Base-by-base conservation (phyloP, 2,888 invertebrate species). In the Helicoverpa assulta region DNA sequence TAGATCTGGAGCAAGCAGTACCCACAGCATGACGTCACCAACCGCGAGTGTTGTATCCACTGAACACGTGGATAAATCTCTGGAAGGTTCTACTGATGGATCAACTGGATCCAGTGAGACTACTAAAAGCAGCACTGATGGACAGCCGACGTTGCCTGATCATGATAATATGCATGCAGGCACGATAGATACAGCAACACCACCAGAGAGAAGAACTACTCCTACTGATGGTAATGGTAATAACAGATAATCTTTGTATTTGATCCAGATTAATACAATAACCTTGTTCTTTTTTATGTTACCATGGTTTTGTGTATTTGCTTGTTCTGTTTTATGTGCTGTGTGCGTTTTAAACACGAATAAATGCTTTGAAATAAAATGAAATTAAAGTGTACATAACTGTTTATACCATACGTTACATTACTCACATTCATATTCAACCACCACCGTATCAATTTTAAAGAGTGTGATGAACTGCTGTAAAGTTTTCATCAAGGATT, bases 91-190 rank as follows among this genome's bases (percentile, higher is more conserved):
- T 6, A 92, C 93, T 0, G 89, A 86, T 6, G 88, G 85, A 0
- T 80, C 85, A 6, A 85, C 89, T 0, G 86, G 83, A 1, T 18
- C 81, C 5, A 78, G 86, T 2, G 83, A 82, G 3, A 82, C 79
- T 0, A 84, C 85, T 10, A 84, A 86, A 43, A 76, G 78, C 43
- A 83, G 74, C 18, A 88, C 89, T 1, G 88, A 87, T 37, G 74
- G 82, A 0, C 87, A 82, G 5, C 90, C 92, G 0, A 93, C 95
- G 0, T 81, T 89, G 0, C 93, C 90, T 0, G 95, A 95, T 59
- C 95, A 94, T 68, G 95, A 91, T 12, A 94, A 95, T 56, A 93
- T 95, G 89, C 94, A 95, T 58, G 94, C 94, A 2, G 93, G 91
- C 0, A 95, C 95, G 0, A 72, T 89, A 0, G 92, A 90, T 33